These are phyloP conservation scores for Caenorhabditis sinica DNA, from an alignment of 2,888 invertebrate species.

Conservation along the genomic window DNA sequence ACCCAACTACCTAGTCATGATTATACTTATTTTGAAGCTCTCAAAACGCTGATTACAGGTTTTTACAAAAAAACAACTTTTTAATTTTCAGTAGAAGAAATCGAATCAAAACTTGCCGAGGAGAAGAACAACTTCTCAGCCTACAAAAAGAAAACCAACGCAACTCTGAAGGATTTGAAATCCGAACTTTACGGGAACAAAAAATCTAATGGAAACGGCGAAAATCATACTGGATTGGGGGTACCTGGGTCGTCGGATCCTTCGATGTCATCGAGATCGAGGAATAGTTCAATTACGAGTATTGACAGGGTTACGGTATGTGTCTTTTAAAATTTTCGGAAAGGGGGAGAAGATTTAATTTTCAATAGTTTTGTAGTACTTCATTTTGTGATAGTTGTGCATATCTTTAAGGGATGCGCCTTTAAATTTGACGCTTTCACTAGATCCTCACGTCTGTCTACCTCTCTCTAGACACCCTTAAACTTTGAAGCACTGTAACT, in stretches of 20 bases:
- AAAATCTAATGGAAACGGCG: neutral
- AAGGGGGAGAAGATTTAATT: no score
- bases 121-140: slow-evolving; percentile 66
- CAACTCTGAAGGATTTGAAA: slow-evolving; percentile 67
- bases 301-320: slow-evolving; percentile 74
- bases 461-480: no score
- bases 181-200: slow-evolving; percentile 63
- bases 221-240: neutral
- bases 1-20: neutral
- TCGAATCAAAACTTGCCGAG: slow-evolving; percentile 50
- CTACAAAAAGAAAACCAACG: slow-evolving; percentile 67
- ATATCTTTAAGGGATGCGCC: no score
- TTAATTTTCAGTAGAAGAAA: slow-evolving; percentile 64
- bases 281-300: slow-evolving; percentile 74
- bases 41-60: neutral
- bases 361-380: no score
- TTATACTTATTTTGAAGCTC: neutral
- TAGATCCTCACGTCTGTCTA: no score
- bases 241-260: slow-evolving; percentile 53
- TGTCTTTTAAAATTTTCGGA: no score
- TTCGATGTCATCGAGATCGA: slow-evolving; percentile 66
- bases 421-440: no score
- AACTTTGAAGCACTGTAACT: no score
- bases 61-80: neutral
- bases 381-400: no score